phyloP scores from a whole-genome alignment of 2,888 invertebrate genomes.

The Parelbella ahira region DNA sequence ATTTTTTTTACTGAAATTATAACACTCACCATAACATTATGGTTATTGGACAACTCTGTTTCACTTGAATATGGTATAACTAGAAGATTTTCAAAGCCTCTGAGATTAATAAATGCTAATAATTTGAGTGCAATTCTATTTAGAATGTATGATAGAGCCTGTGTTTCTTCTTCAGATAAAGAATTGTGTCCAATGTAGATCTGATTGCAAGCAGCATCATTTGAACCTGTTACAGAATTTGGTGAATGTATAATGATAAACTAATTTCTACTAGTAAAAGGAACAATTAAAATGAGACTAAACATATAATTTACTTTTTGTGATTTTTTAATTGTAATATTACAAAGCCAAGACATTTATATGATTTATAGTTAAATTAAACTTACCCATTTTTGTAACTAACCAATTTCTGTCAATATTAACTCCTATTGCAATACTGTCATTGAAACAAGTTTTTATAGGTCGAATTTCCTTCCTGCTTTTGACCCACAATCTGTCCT shows the following conservation, averaged over 20 bases:
- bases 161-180: conserved; percentile 57
- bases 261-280: too few species aligned
- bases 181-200: conserved; percentile 48
- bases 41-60: conserved; percentile 42
- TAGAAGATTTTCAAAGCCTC: conserved; percentile 53
- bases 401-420: conserved; percentile 65
- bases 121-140: conserved; percentile 47
- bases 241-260: too few species aligned
- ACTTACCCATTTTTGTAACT: conserved; percentile 12
- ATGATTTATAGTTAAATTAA: neutral
- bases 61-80: conserved; percentile 54
- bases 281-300: too few species aligned
- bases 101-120: conserved; percentile 58
- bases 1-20: too few species aligned
- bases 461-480: conserved; percentile 51
- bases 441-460: conserved; percentile 39
- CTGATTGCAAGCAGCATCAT: conserved; percentile 44
- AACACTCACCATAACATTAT: conserved; percentile 57
- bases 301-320: too few species aligned
- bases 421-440: conserved; percentile 46
- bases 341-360: too few species aligned
- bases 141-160: conserved; percentile 46
- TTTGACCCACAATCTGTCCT: conserved; percentile 59
- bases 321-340: too few species aligned
- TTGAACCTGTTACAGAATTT: conserved; percentile 10